A percentile compares a stretch with the other conserved stretches of the same genome.
phyloP scores from a whole-genome alignment of 2,888 invertebrate species.

The Drosophila meridionalis region DNA sequence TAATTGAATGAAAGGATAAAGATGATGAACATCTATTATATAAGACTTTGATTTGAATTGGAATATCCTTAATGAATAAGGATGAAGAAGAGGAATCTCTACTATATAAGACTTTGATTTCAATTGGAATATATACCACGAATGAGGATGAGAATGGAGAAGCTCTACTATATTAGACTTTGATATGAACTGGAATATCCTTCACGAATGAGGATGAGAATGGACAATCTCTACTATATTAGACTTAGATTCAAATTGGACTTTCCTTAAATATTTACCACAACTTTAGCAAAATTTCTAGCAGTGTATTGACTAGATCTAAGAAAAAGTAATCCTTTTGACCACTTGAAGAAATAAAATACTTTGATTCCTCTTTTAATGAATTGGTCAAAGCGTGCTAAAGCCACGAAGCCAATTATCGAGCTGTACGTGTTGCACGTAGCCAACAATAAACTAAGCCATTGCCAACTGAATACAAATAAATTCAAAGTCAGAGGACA shows the following conservation, averaged over 20 bases:
- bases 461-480: conserved; percentile 55
- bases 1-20: background rate
- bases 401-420: conserved; percentile 1
- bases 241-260: background rate
- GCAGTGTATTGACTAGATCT: background rate
- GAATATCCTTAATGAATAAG: background rate
- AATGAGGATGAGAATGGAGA: background rate
- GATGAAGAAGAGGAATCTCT: background rate
- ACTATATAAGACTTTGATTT: background rate
- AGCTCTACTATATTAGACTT: background rate
- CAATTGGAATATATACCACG: background rate
- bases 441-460: conserved; percentile 41
- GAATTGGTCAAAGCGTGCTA: conserved; percentile 4
- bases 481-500: conserved; percentile 70
- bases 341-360: background rate
- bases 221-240: background rate
- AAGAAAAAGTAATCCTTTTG: background rate
- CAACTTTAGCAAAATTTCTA: background rate
- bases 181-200: conserved; percentile 1
- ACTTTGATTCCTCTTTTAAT: background rate
- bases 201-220: background rate
- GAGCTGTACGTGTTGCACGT: background rate
- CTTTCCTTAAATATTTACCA: background rate
- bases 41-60: background rate
- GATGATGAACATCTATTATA: background rate